Evolutionary conservation across 1,140 invertebrate genomes (phyloP).

Genomic region (Augochlora pura): DNA sequence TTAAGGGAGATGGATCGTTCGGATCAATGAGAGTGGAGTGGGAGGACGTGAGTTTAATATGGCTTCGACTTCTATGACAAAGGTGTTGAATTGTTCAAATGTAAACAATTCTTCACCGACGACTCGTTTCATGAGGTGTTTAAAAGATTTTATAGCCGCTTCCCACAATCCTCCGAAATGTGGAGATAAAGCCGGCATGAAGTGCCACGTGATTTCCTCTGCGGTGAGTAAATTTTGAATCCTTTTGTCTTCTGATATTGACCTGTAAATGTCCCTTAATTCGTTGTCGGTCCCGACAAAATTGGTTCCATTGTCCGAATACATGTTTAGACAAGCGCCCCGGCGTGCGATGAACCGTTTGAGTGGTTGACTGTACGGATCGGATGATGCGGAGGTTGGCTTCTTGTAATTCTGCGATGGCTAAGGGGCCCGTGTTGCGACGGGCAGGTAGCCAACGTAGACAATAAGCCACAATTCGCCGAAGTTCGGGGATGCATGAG

Average conservation of each 20-base stretch:
- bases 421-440: not conserved
- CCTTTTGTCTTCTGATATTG: no score
- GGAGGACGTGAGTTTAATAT: constrained; percentile 55
- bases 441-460: not conserved
- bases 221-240: no score
- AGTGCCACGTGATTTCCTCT: not conserved
- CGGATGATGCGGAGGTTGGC: not conserved
- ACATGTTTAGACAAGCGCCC: no score
- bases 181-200: not conserved
- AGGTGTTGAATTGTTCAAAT: constrained; percentile 50
- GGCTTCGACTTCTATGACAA: constrained; percentile 52
- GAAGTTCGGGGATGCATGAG: not conserved
- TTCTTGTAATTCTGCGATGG: not conserved
- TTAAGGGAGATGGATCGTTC: not conserved
- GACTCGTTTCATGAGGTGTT: not conserved
- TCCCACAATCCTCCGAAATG: not conserved
- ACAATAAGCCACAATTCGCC: constrained; percentile 13
- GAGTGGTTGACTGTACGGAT: not conserved
- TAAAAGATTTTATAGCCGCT: not conserved
- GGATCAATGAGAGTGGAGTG: constrained; percentile 48
- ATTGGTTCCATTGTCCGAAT: no score
- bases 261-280: no score
- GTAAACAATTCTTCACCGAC: constrained; percentile 28
- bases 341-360: no score
- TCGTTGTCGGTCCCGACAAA: no score